Percentiles rank a stretch among this genome's conserved stretches.
These are phyloP conservation scores for Megalopta genalis DNA, from an alignment of 1,140 invertebrate species.

Conservation along the genomic window DNA sequence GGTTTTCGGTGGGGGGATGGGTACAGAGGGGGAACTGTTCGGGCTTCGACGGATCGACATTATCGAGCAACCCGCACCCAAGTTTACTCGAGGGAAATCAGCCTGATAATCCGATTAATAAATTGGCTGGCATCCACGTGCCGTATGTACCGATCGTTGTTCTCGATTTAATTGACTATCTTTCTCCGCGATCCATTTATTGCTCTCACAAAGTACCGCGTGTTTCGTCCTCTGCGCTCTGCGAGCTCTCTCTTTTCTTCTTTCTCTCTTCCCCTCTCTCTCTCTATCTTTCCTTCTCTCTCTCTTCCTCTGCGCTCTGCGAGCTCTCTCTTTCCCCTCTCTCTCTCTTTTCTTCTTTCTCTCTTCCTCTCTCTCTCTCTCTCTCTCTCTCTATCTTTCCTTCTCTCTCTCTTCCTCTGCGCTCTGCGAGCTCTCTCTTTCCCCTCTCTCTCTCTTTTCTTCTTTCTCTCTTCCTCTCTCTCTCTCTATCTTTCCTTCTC, in stretches of 20 bases:
- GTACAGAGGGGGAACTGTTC: conserved; percentile 64
- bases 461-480: too few species aligned
- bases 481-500: too few species aligned
- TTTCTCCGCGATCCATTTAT: conserved; percentile 56
- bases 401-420: too few species aligned
- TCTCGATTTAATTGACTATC: conserved; percentile 76
- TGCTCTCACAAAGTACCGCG: background rate
- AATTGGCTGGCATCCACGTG: conserved; percentile 70
- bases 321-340: too few species aligned
- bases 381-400: too few species aligned
- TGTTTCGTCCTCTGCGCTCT: conserved; percentile 7
- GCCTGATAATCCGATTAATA: conserved; percentile 80
- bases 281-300: too few species aligned
- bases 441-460: too few species aligned
- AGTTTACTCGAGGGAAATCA: conserved; percentile 78
- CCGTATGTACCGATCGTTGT: conserved; percentile 60
- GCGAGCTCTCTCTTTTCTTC: too few species aligned
- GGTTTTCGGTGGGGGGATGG: background rate
- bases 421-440: too few species aligned
- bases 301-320: background rate
- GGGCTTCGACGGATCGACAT: conserved; percentile 75
- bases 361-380: too few species aligned
- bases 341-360: too few species aligned
- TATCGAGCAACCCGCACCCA: conserved; percentile 59
- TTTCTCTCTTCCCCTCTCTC: too few species aligned